These are phyloP conservation scores for Trichosurus vulpecula DNA, from an alignment of 2,797 vertebrate genomes.

Conservation along the genomic window DNA sequence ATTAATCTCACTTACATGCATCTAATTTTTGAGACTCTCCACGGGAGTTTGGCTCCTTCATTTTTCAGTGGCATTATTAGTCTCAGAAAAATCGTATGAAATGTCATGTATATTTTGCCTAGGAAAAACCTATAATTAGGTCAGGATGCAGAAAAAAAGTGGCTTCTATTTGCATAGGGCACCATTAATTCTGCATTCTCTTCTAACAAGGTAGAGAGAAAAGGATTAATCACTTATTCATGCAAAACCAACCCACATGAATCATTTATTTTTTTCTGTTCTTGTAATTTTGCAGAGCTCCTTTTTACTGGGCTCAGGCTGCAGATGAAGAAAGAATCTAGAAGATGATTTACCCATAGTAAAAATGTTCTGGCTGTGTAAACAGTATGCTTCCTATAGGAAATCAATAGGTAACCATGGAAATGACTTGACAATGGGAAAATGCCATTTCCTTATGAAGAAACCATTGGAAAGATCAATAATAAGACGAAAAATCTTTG, in stretches of 20 bases:
- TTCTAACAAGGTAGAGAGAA: conserved; percentile 74
- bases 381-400: conserved; percentile 40
- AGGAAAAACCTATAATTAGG: conserved; percentile 81
- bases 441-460: conserved; percentile 60
- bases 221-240: conserved; percentile 85
- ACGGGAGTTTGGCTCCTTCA: conserved; percentile 35
- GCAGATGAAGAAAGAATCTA: conserved; percentile 70
- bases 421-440: conserved; percentile 58
- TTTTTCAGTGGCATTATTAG: conserved; percentile 41
- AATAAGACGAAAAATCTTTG: conserved; percentile 30
- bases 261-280: conserved; percentile 85
- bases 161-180: conserved; percentile 80
- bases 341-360: conserved; percentile 71
- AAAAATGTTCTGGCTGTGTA: conserved; percentile 40
- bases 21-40: conserved; percentile 44
- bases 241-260: conserved; percentile 82
- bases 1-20: neutral
- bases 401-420: conserved; percentile 77
- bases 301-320: conserved; percentile 73
- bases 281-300: conserved; percentile 79
- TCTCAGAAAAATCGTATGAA: conserved; percentile 22
- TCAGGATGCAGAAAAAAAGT: conserved; percentile 77
- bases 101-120: conserved; percentile 64
- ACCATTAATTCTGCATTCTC: conserved; percentile 82
- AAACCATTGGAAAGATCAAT: conserved; percentile 51